Evolutionary conservation across 2,797 vertebrate genomes (phyloP), one percentile per base, ranked within the genome.

Genomic region (Sebastes paucispinis): DNA sequence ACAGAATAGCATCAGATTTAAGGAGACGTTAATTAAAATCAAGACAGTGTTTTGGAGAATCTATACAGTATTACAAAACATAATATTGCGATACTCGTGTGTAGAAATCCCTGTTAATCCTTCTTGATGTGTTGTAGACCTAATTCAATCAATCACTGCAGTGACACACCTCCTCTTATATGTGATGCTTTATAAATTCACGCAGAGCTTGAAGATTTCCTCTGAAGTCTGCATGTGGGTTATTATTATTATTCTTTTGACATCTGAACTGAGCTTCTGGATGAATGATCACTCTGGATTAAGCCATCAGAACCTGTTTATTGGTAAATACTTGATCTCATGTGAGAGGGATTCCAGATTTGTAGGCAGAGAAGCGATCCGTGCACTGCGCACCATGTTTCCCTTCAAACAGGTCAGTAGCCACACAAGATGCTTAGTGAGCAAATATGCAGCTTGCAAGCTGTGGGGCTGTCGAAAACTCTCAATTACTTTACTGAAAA

Each of bases 81-180:
- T 50, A 20, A 50, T 50, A 50, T 50, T 7, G 47, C 47, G 3
- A 50, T 50, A 50, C 47, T 50, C 18, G 2, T 50, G 18, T 50
- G 47, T 50, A 69, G 68, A 63, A 60, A 73, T 57, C 55, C 43
- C 65, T 39, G 63, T 69, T 36, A 66, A 78, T 50, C 18, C 54
- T 63, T 36, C 18, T 18, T 69, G 55, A 58, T 58, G 65, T 57
- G 25, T 39, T 25, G 22, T 9, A 65, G 57, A 6, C 43, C 36
- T 73, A 22, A 80, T 79, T 80, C 72, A 74, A 54, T 80, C 67
- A 82, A 68, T 76, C 64, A 69, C 1, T 1, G 4, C 57, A 54
- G 31, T 27, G 72, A 74, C 69, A 77, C 54, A 70, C 62, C 77
- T 79, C 32, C 59, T 75, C 39, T 39, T n/a, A n/a, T n/a, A 24